Evolutionary conservation across 2,113 vertebrate genomes (phyloP).

Genomic region (Galemys pyrenaicus): DNA sequence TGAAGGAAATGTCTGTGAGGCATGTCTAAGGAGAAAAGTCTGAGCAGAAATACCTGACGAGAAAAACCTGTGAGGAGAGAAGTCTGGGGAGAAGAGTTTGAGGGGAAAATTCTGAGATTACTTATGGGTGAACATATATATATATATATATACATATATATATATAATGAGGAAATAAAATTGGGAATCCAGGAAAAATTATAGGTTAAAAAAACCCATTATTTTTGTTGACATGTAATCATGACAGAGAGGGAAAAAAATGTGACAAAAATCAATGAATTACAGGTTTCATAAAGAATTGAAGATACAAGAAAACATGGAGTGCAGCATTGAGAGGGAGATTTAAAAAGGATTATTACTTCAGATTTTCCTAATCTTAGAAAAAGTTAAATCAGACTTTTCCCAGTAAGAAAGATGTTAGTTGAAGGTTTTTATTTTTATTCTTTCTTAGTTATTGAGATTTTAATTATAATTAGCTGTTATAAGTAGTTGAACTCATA

Average conservation of each 20-base stretch:
- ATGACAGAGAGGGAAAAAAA: not conserved
- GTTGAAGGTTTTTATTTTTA: not conserved
- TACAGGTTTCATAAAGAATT: not conserved
- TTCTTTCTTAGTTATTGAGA: not conserved
- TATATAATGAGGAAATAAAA: not conserved
- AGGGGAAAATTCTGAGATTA: too few species aligned
- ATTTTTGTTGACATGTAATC: not conserved
- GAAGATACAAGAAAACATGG: not conserved
- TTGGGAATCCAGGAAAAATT: not conserved
- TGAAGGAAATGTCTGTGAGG: too few species aligned
- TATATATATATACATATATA: too few species aligned
- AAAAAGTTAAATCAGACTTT: not conserved
- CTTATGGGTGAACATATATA: not conserved
- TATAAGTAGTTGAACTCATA: not conserved
- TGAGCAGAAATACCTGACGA: too few species aligned
- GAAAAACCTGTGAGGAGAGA: too few species aligned
- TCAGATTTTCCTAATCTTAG: not conserved
- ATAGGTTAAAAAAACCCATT: not conserved
- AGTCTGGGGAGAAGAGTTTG: too few species aligned
- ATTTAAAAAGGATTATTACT: not conserved
- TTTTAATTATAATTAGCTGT: not conserved
- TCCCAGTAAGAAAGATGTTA: not conserved
- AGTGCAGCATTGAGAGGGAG: not conserved
- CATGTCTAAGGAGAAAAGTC: too few species aligned
- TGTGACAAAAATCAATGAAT: not conserved